Base-by-base conservation (phyloP, 2,113 vertebrate species). In the Lepus americanus region DNA sequence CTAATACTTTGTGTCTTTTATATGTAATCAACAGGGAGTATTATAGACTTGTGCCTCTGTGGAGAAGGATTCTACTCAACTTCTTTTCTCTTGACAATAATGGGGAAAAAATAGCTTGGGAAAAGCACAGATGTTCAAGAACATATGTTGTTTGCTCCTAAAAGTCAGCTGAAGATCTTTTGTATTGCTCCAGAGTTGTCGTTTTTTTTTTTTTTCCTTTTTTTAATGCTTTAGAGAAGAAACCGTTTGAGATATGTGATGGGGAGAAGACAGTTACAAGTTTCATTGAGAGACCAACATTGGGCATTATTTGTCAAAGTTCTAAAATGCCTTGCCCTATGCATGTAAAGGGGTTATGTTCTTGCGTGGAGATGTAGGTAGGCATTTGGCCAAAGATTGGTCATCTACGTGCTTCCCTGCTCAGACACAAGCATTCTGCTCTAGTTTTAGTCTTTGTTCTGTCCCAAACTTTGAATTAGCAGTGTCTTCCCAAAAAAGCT, bases 1-100 rank as follows among this genome's bases (percentile, higher is more conserved):
- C 97, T 97, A 97, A 96, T 97, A 97, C 97, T 97, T 97, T 96
- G 97, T 95, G 97, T 97, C 96, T 97, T 97, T 97, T 97, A 96
- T 97, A 97, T 96, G 91, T 97, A 97, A 97, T 97, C 97, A 97
- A 97, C 97, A 94, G 93, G 92, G 96, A 96, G 93, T 97, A 97
- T 94, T 97, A 91, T 80, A 97, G 97, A 96, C 96, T 96, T 97
- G 91, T 97, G 97, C 95, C 97, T 95, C 97, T 95, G 89, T 96
- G 91, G 96, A 97, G 95, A 95, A 96, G 95, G 96, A 97, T 97
- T 97, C 96, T 96, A 96, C 94, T 96, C 82, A 95, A 95, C 92
- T 95, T 96, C 89, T 96, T 96, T 97, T 94, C 97, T 96, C 89
- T 95, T 95, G 97, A 96, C 96, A 97, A 97, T 97, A 96, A 95